Percentiles rank a stretch among this genome's conserved stretches.
These are phyloP conservation scores for Arion vulgaris DNA, from an alignment of 1,140 invertebrate species.

Conservation along the genomic window DNA sequence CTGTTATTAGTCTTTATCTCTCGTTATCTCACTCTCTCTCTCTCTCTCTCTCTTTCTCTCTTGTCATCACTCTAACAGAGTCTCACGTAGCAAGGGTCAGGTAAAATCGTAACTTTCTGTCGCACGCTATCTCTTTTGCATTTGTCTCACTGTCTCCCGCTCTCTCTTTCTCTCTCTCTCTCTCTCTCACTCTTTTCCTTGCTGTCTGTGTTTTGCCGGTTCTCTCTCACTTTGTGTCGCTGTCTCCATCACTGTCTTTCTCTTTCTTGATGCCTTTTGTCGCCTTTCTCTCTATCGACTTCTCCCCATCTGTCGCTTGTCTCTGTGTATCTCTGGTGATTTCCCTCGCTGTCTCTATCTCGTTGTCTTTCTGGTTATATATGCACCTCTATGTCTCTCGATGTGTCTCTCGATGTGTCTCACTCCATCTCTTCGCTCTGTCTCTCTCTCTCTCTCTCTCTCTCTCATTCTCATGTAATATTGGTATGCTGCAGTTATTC, in stretches of 20 bases:
- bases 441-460: no score
- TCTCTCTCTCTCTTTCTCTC: background rate
- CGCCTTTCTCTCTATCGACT: background rate
- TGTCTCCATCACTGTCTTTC: background rate
- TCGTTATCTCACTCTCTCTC: background rate
- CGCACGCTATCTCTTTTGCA: no score
- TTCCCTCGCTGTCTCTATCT: background rate
- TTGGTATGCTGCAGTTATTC: no score
- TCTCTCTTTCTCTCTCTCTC: background rate
- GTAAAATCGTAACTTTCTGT: background rate
- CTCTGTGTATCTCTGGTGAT: no score
- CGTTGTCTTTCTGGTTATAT: no score
- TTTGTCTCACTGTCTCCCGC: background rate
- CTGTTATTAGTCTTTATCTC: no score
- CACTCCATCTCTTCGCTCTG: no score
- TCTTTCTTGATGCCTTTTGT: no score
- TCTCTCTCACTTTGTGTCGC: background rate
- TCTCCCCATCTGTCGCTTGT: no score
- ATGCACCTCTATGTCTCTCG: background rate
- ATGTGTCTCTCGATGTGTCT: background rate
- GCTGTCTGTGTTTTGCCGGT: no score
- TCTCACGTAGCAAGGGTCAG: conserved; percentile 73
- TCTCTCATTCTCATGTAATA: no score
- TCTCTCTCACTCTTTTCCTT: background rate
- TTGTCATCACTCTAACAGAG: no score